Evolutionary conservation across 2,113 vertebrate genomes (phyloP).

Genomic region (Origma solitaria): DNA sequence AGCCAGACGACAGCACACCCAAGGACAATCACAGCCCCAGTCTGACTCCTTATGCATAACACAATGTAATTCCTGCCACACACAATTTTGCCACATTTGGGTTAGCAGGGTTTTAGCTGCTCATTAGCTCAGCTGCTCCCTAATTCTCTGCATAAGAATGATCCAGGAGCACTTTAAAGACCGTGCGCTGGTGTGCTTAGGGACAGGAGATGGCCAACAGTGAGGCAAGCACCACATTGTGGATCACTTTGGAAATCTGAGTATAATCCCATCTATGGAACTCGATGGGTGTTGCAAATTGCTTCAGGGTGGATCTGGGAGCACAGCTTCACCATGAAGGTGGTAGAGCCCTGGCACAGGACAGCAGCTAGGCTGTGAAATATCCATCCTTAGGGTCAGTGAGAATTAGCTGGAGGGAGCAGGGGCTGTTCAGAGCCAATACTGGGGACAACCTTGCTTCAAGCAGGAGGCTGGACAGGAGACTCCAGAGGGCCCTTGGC

Average conservation of each 20-base stretch:
- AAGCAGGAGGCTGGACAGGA: neutral
- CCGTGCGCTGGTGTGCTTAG: neutral
- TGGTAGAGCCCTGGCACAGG: neutral
- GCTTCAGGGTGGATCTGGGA: neutral
- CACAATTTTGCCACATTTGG: neutral
- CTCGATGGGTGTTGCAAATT: neutral
- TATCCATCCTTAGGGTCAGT: neutral
- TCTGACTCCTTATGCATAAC: neutral
- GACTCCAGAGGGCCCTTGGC: neutral
- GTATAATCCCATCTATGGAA: neutral
- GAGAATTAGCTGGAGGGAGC: neutral
- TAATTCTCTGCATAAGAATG: neutral
- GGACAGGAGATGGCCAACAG: neutral
- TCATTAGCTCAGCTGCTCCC: neutral
- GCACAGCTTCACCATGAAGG: neutral
- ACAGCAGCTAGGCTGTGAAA: neutral
- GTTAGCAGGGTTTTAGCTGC: neutral
- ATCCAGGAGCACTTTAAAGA: neutral
- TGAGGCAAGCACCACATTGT: neutral
- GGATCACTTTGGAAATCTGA: neutral
- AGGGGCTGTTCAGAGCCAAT: neutral
- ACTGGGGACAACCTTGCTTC: neutral
- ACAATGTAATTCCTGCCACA: neutral
- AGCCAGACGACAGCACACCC: neutral
- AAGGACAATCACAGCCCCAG: neutral